These are phyloP conservation scores for Smutsia gigantea DNA, from an alignment of 2,797 vertebrate species.

Conservation along the genomic window DNA sequence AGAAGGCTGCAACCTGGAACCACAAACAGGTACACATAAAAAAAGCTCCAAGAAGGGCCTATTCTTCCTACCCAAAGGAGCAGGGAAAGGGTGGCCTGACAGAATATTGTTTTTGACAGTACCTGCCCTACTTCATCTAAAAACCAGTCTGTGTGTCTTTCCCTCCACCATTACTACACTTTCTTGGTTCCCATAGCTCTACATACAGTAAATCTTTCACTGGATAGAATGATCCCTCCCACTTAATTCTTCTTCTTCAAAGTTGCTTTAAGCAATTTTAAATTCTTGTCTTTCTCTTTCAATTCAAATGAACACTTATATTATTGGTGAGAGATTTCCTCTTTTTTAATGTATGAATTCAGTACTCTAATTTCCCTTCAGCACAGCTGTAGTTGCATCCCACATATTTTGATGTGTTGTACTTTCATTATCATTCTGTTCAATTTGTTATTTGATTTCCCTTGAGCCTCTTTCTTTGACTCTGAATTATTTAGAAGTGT, in stretches of 20 bases:
- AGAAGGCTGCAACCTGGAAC: neutral
- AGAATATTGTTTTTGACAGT: neutral
- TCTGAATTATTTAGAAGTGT: conserved; percentile 6
- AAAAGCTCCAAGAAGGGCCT: neutral
- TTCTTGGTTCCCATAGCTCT: neutral
- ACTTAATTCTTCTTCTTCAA: neutral
- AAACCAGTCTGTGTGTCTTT: neutral
- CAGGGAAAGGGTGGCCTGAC: neutral
- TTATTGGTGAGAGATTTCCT: neutral
- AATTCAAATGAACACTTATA: neutral
- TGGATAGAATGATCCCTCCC: neutral
- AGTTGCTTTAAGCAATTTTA: neutral
- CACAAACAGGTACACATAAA: neutral
- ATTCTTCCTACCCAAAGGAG: neutral
- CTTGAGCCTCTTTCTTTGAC: neutral
- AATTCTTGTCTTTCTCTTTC: conserved; percentile 1
- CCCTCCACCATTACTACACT: neutral
- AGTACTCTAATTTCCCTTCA: neutral
- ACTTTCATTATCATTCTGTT: neutral
- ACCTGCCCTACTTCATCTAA: neutral
- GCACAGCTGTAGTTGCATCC: neutral
- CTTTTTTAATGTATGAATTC: neutral
- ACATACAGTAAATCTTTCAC: neutral
- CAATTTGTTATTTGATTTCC: conserved; percentile 4
- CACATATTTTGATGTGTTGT: neutral